These are phyloP conservation scores for Macrosoma leucophasiata DNA, from an alignment of 2,888 invertebrate species.

Conservation along the genomic window DNA sequence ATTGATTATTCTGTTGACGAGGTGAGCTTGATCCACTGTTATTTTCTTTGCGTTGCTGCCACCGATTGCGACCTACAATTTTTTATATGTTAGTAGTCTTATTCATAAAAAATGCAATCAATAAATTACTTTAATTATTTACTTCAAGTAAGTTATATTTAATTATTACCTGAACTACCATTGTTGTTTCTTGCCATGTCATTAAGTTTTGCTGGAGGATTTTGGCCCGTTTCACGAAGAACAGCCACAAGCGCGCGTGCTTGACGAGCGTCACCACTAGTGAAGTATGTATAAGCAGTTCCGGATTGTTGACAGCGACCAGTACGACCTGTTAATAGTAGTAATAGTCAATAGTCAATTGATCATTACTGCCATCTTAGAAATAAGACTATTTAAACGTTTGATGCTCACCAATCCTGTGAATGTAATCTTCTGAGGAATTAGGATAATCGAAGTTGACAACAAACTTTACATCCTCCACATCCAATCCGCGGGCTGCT, in stretches of 20 bases:
- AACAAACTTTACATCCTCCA: conserved; percentile 98
- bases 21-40: conserved; percentile 68
- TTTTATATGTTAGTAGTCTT: not conserved
- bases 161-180: conserved; percentile 56
- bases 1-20: conserved; percentile 69
- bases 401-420: conserved; percentile 84
- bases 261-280: conserved; percentile 91
- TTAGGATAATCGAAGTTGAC: conserved; percentile 99
- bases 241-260: conserved; percentile 94
- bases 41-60: conserved; percentile 78
- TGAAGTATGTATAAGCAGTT: conserved; percentile 98
- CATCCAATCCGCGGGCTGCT: conserved; percentile 91
- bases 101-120: conserved; percentile 3
- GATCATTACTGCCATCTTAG: not conserved
- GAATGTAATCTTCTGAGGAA: conserved; percentile 98
- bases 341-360: not conserved
- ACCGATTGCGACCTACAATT: conserved; percentile 72
- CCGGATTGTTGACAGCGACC: conserved; percentile 95
- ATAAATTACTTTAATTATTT: conserved; percentile 1
- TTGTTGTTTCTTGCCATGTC: conserved; percentile 81
- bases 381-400: not conserved
- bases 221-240: conserved; percentile 94
- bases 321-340: conserved; percentile 78
- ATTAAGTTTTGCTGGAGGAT: conserved; percentile 84
- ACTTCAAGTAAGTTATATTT: conserved; percentile 1